phyloP scores from a whole-genome alignment of 2,113 vertebrate species.

The Mesoclemmys tuberculata region DNA sequence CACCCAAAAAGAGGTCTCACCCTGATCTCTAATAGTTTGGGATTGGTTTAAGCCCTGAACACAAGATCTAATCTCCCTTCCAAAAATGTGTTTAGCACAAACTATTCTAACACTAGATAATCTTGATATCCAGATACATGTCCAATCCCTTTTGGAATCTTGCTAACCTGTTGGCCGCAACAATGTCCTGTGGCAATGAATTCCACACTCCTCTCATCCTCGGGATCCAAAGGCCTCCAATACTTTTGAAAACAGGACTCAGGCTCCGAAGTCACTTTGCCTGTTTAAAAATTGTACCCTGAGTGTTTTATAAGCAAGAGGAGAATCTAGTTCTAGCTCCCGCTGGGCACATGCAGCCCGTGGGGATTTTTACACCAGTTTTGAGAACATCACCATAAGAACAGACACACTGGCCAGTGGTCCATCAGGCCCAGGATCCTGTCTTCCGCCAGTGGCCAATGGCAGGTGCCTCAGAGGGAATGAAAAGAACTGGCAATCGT shows the following conservation, averaged over 20 bases:
- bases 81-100: not conserved
- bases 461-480: no score
- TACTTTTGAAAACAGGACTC: not conserved
- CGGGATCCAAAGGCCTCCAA: not conserved
- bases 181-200: not conserved
- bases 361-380: not conserved
- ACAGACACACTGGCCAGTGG: no score
- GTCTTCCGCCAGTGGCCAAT: no score
- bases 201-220: not conserved
- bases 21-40: not conserved
- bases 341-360: not conserved
- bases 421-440: no score
- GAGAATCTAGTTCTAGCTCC: not conserved
- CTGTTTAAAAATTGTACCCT: not conserved
- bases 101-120: not conserved
- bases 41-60: not conserved
- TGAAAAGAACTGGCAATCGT: no score
- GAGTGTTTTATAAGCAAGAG: not conserved
- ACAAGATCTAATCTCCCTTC: not conserved
- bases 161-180: not conserved
- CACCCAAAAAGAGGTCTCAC: not conserved
- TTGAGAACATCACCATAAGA: not conserved
- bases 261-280: not conserved
- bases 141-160: not conserved
- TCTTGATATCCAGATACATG: not conserved